These are phyloP conservation scores for Loripinus fragilis DNA, from an alignment of 2,888 invertebrate genomes.

Conservation along the genomic window DNA sequence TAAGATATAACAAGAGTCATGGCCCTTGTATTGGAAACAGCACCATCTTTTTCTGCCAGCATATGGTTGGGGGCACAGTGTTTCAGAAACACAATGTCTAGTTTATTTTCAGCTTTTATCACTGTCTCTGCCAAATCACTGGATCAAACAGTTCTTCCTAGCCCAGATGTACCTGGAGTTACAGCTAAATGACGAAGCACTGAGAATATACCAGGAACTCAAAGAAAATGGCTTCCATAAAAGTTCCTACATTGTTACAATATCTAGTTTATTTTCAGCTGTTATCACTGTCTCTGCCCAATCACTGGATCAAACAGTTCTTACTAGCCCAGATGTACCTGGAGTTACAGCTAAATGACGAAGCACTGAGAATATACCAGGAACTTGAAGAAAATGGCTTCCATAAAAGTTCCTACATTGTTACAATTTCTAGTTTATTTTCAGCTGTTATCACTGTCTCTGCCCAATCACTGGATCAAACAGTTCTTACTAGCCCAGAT, in stretches of 20 bases:
- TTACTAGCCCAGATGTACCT: slow-evolving; percentile 95
- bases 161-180: slow-evolving; percentile 95
- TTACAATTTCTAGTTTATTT: slow-evolving; percentile 80
- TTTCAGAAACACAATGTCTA: no score
- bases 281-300: slow-evolving; percentile 86
- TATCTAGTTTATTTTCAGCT: slow-evolving; percentile 79
- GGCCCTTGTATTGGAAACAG: no score
- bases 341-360: slow-evolving; percentile 94
- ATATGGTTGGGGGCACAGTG: no score
- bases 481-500: slow-evolving; percentile 95
- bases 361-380: slow-evolving; percentile 93
- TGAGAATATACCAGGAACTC: slow-evolving; percentile 91
- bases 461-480: slow-evolving; percentile 97
- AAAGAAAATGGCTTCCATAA: slow-evolving; percentile 92
- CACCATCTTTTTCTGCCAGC: no score
- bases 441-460: slow-evolving; percentile 83
- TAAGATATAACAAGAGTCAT: no score
- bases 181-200: slow-evolving; percentile 94
- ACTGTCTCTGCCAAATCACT: slow-evolving; percentile 90
- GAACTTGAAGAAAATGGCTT: slow-evolving; percentile 92
- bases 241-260: slow-evolving; percentile 93
- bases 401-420: slow-evolving; percentile 93
- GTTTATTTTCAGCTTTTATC: slow-evolving; percentile 81
- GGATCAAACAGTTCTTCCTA: slow-evolving; percentile 97
- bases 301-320: slow-evolving; percentile 97